These are phyloP conservation scores for Zaprionus vittiger DNA, from an alignment of 1,140 invertebrate genomes.

Conservation along the genomic window DNA sequence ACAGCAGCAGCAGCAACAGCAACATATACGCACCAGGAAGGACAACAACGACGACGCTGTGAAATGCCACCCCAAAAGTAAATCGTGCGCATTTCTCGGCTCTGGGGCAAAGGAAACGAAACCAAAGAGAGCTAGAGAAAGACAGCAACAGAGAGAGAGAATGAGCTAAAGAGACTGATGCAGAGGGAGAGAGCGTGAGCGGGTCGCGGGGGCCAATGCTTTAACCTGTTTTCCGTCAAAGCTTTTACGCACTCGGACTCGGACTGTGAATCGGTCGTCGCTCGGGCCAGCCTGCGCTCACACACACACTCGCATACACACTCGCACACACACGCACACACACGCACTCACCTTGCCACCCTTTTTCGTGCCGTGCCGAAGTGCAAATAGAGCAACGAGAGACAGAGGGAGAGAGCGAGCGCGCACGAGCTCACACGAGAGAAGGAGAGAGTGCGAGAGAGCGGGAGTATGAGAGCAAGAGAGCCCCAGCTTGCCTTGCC, in stretches of 20 bases:
- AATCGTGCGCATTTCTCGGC: conserved; percentile 68
- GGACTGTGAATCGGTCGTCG: conserved; percentile 22
- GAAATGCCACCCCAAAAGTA: conserved; percentile 76
- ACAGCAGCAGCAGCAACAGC: conserved; percentile 39
- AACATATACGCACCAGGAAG: conserved; percentile 60
- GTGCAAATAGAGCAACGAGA: conserved; percentile 49
- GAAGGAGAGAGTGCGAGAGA: conserved; percentile 16
- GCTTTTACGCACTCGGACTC: conserved; percentile 74
- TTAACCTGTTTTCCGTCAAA: conserved; percentile 78
- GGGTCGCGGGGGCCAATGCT: conserved; percentile 58
- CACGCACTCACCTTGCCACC: conserved; percentile 62
- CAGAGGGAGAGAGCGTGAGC: conserved; percentile 13
- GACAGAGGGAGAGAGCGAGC: conserved; percentile 3
- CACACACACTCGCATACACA: conserved; percentile 15
- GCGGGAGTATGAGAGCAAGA: conserved; percentile 7
- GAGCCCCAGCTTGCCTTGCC: conserved; percentile 39
- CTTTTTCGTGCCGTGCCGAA: conserved; percentile 48
- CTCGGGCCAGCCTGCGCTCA: conserved; percentile 21
- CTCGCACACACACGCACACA: conserved; percentile 20
- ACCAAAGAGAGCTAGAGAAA: conserved; percentile 12
- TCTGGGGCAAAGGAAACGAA: conserved; percentile 63
- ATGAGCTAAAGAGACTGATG: not conserved
- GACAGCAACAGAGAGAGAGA: too few species aligned
- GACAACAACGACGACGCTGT: conserved; percentile 54
- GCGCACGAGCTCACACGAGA: not conserved